Evolutionary conservation across 2,113 vertebrate species (phyloP), one percentile per base, ranked within the genome.

Genomic region (Hemibagrus wyckioides): DNA sequence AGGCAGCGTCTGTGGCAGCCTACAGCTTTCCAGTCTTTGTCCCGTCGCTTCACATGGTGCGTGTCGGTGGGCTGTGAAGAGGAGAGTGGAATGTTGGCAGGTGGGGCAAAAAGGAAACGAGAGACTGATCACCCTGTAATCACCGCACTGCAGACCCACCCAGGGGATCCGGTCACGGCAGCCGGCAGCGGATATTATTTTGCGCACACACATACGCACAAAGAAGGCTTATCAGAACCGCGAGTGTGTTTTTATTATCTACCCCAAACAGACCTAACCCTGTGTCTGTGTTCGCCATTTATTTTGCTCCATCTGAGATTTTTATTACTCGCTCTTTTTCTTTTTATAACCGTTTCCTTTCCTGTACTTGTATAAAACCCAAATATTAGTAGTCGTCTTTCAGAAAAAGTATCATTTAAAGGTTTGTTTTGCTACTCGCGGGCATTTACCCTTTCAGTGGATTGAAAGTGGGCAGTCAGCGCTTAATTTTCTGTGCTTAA

Each of bases 71-170:
- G 48, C 23, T 39, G 83, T 76, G 59, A 67, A 80, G 54, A 30
- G n/a, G 54, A 11, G 75, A 76, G 36, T 19, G 75, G 56, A 84
- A 87, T 89, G 82, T 87, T 88, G 84, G 79, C 83, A 86, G 54
- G 52, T 83, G 56, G 28, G 11, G 36, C 36, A 33, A 77, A 81
- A 63, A 65, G 79, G 83, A 82, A 85, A 82, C 75, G 54, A 75
- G 54, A 69, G 63, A 52, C 50, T 23, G 79, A 57, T 57, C 85
- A 41, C 76, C 89, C 83, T 90, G 73, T 90, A 88, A 90, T 90
- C 89, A 90, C 84, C 9, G 73, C 44, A 85, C 59, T n/a, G 39
- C 85, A 84, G 82, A 82, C 76, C 25, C 82, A 87, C 82, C 75
- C 65, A 41, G 44, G 75, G 59, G 65, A 87, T 87, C 83, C 77